phyloP scores from a whole-genome alignment of 2,888 invertebrate genomes.

The Stenodema calcarata region DNA sequence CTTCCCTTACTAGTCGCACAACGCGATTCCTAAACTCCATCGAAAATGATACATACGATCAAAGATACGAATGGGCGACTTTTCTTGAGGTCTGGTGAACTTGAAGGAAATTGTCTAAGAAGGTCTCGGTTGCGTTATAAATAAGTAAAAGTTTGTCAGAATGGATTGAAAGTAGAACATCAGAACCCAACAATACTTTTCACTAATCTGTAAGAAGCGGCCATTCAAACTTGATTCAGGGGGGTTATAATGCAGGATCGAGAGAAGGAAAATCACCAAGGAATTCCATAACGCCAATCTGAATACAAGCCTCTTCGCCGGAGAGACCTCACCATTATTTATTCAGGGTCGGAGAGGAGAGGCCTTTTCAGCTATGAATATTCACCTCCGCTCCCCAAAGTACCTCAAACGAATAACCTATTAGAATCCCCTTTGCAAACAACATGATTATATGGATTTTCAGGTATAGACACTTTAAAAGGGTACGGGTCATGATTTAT shows the following conservation, averaged over 20 bases:
- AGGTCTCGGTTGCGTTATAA: no score
- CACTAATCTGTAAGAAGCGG: background rate
- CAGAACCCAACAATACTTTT: background rate
- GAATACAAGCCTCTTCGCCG: slow-evolving; percentile 7
- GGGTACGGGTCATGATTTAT: background rate
- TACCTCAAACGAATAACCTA: background rate
- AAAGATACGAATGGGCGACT: no score
- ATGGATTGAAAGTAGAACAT: no score
- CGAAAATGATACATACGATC: no score
- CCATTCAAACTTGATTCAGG: background rate
- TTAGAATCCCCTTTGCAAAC: slow-evolving; percentile 19
- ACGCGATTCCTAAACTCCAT: no score
- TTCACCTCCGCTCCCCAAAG: background rate
- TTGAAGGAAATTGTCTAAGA: no score
- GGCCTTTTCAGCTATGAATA: slow-evolving; percentile 16
- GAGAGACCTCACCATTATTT: slow-evolving; percentile 7
- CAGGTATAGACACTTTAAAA: slow-evolving; percentile 1
- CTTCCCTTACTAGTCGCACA: no score
- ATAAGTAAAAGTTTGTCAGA: no score
- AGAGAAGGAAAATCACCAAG: background rate
- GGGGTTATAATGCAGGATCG: background rate
- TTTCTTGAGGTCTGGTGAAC: no score
- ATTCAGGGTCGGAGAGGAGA: slow-evolving; percentile 12
- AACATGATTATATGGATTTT: slow-evolving; percentile 16
- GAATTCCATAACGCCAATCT: background rate